Conservation (phyloP, 2,888 invertebrate genomes). For the Melikaiella ostensackeni region DNA sequence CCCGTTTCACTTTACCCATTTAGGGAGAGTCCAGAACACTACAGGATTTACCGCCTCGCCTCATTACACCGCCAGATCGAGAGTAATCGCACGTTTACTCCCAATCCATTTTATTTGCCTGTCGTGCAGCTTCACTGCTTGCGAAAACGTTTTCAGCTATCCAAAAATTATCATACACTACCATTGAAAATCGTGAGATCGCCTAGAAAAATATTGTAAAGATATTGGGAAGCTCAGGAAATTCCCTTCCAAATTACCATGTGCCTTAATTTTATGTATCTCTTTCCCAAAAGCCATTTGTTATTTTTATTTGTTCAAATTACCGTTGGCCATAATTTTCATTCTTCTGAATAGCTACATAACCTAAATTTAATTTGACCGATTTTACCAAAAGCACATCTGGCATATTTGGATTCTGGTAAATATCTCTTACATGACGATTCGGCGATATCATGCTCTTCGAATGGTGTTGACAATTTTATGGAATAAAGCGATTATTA, state of each 20-base stretch:
- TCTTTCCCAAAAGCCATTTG: too few relatives aligned
- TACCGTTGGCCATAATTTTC: too few relatives aligned
- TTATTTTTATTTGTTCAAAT: too few relatives aligned
- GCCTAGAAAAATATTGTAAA: neutral
- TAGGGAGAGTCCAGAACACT: constrained; percentile 15
- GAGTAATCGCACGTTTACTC: constrained; percentile 16
- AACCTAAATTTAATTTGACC: too few relatives aligned
- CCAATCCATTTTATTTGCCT: neutral
- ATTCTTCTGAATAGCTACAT: too few relatives aligned
- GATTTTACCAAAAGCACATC: too few relatives aligned
- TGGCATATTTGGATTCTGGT: too few relatives aligned
- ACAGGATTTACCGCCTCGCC: constrained; percentile 16
- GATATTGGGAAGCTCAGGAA: too few relatives aligned
- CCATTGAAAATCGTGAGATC: neutral
- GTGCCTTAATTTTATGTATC: too few relatives aligned
- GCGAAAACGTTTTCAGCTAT: neutral
- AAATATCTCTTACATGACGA: too few relatives aligned
- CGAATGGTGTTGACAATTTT: neutral
- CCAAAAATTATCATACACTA: neutral
- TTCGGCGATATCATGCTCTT: too few relatives aligned
- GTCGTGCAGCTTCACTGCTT: constrained; percentile 6
- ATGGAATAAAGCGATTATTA: neutral
- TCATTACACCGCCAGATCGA: constrained; percentile 2
- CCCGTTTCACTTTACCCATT: constrained; percentile 12
- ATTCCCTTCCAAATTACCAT: too few relatives aligned